Evolutionary conservation across 1,140 invertebrate genomes (phyloP).

Genomic region (Harpegnathos saltator): DNA sequence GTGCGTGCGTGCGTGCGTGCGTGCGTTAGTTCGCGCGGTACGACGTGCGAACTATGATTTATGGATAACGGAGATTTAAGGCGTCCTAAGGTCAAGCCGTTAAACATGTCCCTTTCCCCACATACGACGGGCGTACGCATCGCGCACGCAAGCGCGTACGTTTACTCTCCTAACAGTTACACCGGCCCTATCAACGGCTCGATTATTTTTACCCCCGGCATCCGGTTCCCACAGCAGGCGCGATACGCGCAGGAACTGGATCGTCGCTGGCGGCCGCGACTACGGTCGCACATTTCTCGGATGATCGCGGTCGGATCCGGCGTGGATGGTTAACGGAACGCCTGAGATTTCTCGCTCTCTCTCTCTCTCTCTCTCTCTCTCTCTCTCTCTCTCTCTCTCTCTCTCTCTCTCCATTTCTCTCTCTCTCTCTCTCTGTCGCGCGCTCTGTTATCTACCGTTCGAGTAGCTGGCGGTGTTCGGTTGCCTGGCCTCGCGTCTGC

Average conservation of each 20-base stretch:
- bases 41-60: slow-evolving; percentile 22
- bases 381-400: slow-evolving; percentile 31
- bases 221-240: slow-evolving; percentile 56
- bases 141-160: background rate
- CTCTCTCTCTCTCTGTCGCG: background rate
- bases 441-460: slow-evolving; percentile 73
- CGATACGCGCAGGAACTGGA: slow-evolving; percentile 61
- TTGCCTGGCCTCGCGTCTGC: slow-evolving; percentile 66
- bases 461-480: slow-evolving; percentile 68
- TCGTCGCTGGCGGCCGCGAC: slow-evolving; percentile 35
- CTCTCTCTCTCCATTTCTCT: slow-evolving; percentile 45
- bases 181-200: slow-evolving; percentile 27
- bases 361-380: background rate
- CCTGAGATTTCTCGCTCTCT: slow-evolving; percentile 65
- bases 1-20: no score
- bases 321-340: slow-evolving; percentile 77
- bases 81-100: background rate
- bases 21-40: no score
- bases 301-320: slow-evolving; percentile 71
- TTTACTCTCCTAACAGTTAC: slow-evolving; percentile 25
- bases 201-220: slow-evolving; percentile 48
- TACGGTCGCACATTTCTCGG: slow-evolving; percentile 75
- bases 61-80: slow-evolving; percentile 14
- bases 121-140: no score
- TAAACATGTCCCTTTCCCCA: background rate